Conservation (phyloP, 2,888 invertebrate genomes). For the Julus scanicus region DNA sequence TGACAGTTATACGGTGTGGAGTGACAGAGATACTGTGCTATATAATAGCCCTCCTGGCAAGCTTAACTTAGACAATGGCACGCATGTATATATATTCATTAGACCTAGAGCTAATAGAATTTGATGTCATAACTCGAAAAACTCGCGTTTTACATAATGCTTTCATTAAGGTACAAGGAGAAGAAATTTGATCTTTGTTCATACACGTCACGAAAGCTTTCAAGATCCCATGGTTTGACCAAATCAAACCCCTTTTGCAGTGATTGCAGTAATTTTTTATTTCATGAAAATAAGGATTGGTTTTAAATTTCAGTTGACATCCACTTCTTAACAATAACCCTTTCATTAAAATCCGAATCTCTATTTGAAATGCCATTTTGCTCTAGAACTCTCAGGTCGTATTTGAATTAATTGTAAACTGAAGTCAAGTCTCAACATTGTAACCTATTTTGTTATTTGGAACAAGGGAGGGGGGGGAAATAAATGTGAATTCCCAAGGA, state of each 20-base stretch:
- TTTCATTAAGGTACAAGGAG: background rate
- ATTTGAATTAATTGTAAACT: too few relatives aligned
- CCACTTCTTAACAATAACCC: too few relatives aligned
- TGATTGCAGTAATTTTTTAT: background rate
- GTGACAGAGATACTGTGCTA: slow-evolving; percentile 31
- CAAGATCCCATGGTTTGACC: background rate
- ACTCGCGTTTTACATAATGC: background rate
- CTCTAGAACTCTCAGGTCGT: too few relatives aligned
- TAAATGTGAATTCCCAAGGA: background rate
- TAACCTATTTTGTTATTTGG: background rate
- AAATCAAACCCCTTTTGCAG: background rate
- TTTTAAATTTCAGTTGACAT: too few relatives aligned
- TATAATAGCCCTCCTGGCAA: background rate
- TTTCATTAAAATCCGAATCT: too few relatives aligned
- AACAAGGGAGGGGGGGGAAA: background rate
- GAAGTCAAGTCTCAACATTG: background rate
- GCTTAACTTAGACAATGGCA: background rate
- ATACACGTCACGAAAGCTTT: background rate
- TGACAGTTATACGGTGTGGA: slow-evolving; percentile 28
- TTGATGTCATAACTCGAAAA: background rate
- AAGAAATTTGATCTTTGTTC: background rate
- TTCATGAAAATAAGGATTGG: background rate
- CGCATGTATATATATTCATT: background rate
- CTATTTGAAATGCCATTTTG: too few relatives aligned
- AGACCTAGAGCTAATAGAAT: background rate